Evolutionary conservation across 2,113 vertebrate genomes (phyloP).

Genomic region (Chaetodon auriga): DNA sequence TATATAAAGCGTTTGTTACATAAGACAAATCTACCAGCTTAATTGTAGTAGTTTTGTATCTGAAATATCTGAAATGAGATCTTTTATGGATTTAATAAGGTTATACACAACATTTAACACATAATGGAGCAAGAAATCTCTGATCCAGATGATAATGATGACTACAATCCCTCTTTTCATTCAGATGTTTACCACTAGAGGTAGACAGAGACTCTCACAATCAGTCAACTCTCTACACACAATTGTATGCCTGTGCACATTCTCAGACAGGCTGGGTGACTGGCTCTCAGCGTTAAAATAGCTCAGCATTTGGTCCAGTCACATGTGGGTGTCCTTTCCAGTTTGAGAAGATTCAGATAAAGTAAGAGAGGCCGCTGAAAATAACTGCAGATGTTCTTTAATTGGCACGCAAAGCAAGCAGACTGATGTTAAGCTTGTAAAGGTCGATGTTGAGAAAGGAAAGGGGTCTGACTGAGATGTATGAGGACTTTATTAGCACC

Average conservation of each 20-base stretch:
- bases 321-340: slow-evolving; percentile 35
- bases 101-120: not conserved
- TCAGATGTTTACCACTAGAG: slow-evolving; percentile 61
- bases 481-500: not conserved
- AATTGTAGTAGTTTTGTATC: not conserved
- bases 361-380: slow-evolving; percentile 27
- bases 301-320: slow-evolving; percentile 50
- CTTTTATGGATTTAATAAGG: not conserved
- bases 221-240: not conserved
- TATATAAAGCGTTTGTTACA: not conserved
- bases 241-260: slow-evolving; percentile 19
- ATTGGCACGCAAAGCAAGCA: slow-evolving; percentile 11
- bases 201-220: slow-evolving; percentile 54
- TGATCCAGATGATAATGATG: not conserved
- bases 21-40: not conserved
- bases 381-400: slow-evolving; percentile 27
- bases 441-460: not conserved
- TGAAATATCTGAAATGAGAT: not conserved
- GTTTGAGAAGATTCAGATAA: slow-evolving; percentile 39
- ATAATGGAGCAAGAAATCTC: not conserved
- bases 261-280: slow-evolving; percentile 22
- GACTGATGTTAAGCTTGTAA: not conserved
- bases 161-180: not conserved
- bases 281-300: slow-evolving; percentile 62
- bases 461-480: not conserved